These are phyloP conservation scores for Caligus rogercresseyi DNA, from an alignment of 1,140 invertebrate species.

Conservation along the genomic window DNA sequence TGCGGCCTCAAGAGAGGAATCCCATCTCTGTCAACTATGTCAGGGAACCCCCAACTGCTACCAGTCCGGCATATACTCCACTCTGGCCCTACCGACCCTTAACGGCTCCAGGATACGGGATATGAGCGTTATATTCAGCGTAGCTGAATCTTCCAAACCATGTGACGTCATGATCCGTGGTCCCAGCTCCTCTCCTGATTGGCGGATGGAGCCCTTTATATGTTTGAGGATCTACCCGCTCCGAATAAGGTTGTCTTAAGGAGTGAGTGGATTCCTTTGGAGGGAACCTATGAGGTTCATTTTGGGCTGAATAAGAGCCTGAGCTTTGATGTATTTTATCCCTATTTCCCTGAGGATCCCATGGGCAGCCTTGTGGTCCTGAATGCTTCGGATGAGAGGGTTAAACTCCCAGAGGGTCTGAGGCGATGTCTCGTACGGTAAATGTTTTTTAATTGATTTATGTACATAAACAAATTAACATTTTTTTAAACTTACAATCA, in stretches of 20 bases:
- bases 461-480: too few relatives aligned
- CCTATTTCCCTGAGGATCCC: background rate
- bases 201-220: background rate
- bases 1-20: too few relatives aligned
- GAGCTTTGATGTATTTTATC: background rate
- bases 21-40: too few relatives aligned
- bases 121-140: background rate
- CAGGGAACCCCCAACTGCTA: background rate
- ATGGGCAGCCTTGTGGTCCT: too few relatives aligned
- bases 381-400: too few relatives aligned
- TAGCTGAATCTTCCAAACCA: too few relatives aligned
- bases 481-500: too few relatives aligned
- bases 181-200: too few relatives aligned
- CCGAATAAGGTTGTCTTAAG: background rate
- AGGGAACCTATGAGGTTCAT: background rate
- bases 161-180: too few relatives aligned
- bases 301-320: background rate
- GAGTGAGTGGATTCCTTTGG: background rate
- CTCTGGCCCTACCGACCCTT: background rate
- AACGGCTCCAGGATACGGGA: background rate
- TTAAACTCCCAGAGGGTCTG: too few relatives aligned
- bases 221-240: background rate
- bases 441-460: too few relatives aligned
- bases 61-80: background rate
- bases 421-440: too few relatives aligned